A percentile compares a stretch with the other conserved stretches of the same genome.
These are phyloP conservation scores for Colletes latitarsis DNA, from an alignment of 1,140 invertebrate genomes.

Conservation along the genomic window DNA sequence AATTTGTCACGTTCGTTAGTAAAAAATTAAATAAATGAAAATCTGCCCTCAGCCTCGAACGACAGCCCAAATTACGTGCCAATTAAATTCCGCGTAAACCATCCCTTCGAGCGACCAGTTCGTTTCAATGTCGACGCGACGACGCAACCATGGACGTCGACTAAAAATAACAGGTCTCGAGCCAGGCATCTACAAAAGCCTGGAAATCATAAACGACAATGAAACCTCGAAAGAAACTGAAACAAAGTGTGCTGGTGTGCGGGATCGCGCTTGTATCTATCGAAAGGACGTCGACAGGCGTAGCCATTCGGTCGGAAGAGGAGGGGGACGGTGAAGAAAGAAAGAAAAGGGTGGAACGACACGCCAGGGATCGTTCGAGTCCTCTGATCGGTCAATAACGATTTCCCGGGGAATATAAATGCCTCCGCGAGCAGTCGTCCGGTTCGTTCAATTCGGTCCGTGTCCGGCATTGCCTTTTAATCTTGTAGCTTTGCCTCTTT, in stretches of 20 bases:
- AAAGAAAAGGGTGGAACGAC: conserved; percentile 37
- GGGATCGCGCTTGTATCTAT: conserved; percentile 1
- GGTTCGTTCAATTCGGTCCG: conserved; percentile 51
- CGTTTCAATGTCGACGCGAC: neutral
- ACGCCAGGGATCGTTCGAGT: conserved; percentile 33
- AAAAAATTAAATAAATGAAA: neutral
- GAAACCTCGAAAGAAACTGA: conserved; percentile 12
- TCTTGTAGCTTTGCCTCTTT: conserved; percentile 73
- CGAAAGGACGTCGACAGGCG: conserved; percentile 27
- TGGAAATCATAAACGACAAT: conserved; percentile 40
- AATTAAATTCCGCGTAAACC: conserved; percentile 8
- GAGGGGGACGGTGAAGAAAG: neutral
- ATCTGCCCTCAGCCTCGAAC: neutral
- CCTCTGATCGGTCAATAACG: conserved; percentile 67
- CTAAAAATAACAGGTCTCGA: neutral
- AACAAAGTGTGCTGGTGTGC: conserved; percentile 15
- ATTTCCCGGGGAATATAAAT: conserved; percentile 71
- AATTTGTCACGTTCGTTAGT: too few relatives aligned
- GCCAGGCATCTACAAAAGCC: neutral
- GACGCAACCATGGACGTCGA: neutral
- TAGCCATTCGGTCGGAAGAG: neutral
- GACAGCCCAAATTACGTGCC: neutral
- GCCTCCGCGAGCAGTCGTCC: conserved; percentile 57
- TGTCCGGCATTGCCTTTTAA: conserved; percentile 71
- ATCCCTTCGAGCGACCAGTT: neutral